phyloP scores from a whole-genome alignment of 1,140 invertebrate genomes.

The Drosophila arawakana region DNA sequence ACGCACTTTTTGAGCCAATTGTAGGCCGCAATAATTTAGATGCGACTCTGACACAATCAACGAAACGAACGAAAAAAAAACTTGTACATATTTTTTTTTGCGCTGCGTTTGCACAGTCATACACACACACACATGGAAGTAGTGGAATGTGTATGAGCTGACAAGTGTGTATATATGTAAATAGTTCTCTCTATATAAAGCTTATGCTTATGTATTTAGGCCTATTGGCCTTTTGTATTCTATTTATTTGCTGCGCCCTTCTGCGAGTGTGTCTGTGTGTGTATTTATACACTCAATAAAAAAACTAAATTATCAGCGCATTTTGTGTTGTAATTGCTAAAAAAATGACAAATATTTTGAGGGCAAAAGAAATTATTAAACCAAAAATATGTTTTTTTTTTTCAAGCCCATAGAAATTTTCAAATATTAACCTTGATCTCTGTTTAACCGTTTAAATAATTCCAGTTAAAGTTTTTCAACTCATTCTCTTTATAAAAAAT shows the following conservation, averaged over 20 bases:
- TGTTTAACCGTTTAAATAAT: too few relatives aligned
- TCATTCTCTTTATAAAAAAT: too few relatives aligned
- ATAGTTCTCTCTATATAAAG: slow-evolving; percentile 44
- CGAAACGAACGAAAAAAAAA: slow-evolving; percentile 31
- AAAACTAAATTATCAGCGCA: slow-evolving; percentile 57
- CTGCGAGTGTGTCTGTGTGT: slow-evolving; percentile 24
- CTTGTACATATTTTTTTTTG: slow-evolving; percentile 44
- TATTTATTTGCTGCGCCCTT: slow-evolving; percentile 69
- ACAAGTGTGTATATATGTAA: slow-evolving; percentile 40
- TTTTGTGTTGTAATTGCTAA: slow-evolving; percentile 66
- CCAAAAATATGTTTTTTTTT: neutral
- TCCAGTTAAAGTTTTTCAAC: too few relatives aligned
- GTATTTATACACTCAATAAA: slow-evolving; percentile 14
- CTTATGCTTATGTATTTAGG: slow-evolving; percentile 33
- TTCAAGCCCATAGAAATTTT: too few relatives aligned
- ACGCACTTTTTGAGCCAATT: slow-evolving; percentile 74
- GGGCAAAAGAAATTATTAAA: neutral
- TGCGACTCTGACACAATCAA: slow-evolving; percentile 65
- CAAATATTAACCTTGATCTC: neutral
- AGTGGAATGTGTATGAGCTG: slow-evolving; percentile 1
- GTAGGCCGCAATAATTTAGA: slow-evolving; percentile 70
- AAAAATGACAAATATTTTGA: slow-evolving; percentile 46
- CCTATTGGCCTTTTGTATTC: slow-evolving; percentile 38
- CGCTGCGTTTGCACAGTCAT: slow-evolving; percentile 28
- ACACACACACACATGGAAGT: slow-evolving; percentile 15